phyloP scores from a whole-genome alignment of 2,113 vertebrate genomes.

The Eurystomus gularis region DNA sequence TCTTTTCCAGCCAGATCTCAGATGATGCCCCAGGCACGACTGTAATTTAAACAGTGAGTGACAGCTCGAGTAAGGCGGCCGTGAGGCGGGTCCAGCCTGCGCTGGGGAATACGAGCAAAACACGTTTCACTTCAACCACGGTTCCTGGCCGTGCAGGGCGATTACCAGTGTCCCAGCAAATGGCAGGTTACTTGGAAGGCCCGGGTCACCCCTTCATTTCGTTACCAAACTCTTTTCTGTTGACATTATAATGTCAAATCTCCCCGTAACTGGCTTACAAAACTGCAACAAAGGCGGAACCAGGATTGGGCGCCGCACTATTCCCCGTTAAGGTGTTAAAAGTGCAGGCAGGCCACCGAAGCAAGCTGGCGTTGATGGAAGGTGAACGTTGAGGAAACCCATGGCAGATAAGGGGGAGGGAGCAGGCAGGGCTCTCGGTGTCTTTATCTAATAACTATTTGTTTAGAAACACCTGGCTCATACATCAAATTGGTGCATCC shows the following conservation, averaged over 20 bases:
- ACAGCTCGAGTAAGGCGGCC: background rate
- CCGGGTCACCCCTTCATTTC: background rate
- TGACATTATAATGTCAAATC: background rate
- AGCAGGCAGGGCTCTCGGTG: background rate
- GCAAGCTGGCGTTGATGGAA: background rate
- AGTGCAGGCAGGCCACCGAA: background rate
- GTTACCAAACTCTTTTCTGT: background rate
- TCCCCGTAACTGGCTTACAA: background rate
- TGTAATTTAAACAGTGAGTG: background rate
- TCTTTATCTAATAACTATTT: constrained; percentile 39
- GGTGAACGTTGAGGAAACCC: background rate
- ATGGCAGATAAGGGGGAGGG: background rate
- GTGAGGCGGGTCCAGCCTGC: background rate
- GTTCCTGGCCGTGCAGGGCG: background rate
- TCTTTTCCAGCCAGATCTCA: constrained; percentile 10
- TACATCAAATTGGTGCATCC: background rate
- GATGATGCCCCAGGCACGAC: background rate
- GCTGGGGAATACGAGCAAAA: background rate
- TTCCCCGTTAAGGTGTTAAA: background rate
- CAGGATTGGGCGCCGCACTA: background rate
- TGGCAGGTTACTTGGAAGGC: background rate
- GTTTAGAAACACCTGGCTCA: constrained; percentile 51
- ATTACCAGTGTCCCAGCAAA: background rate
- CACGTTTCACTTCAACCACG: background rate
- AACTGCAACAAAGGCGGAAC: background rate